Conservation (phyloP, 2,888 invertebrate genomes). For the Marasmarcha lunaedactyla region DNA sequence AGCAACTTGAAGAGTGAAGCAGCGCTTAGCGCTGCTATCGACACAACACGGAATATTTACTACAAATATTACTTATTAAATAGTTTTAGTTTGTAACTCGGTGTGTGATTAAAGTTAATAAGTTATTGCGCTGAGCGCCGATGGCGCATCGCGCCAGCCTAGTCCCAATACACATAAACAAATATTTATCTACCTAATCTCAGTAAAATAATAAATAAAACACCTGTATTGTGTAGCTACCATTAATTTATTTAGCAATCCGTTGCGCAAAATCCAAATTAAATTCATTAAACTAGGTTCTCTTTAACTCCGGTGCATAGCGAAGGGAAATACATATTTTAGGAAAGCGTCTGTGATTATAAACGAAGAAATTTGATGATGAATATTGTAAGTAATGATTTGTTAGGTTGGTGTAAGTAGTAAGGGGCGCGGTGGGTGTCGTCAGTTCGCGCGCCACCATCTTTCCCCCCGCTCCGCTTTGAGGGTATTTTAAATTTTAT, state of each 20-base stretch:
- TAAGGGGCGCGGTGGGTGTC: background rate
- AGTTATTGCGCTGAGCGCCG: slow-evolving; percentile 62
- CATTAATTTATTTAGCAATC: slow-evolving; percentile 60
- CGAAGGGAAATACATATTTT: slow-evolving; percentile 57
- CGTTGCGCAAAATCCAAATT: slow-evolving; percentile 49
- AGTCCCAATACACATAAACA: slow-evolving; percentile 64
- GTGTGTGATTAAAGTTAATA: slow-evolving; percentile 62
- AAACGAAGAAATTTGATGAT: slow-evolving; percentile 61
- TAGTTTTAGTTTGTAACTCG: slow-evolving; percentile 59
- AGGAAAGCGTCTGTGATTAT: slow-evolving; percentile 71
- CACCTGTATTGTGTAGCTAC: slow-evolving; percentile 56
- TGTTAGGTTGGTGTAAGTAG: slow-evolving; percentile 30
- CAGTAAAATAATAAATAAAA: slow-evolving; percentile 45
- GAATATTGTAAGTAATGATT: slow-evolving; percentile 32
- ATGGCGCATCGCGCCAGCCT: slow-evolving; percentile 53
- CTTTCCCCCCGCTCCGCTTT: slow-evolving; percentile 22
- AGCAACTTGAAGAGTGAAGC: slow-evolving; percentile 27
- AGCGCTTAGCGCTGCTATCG: slow-evolving; percentile 45
- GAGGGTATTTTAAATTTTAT: slow-evolving; percentile 41
- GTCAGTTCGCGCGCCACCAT: too few species aligned
- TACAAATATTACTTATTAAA: slow-evolving; percentile 54
- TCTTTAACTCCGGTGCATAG: slow-evolving; percentile 48
- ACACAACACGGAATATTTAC: slow-evolving; percentile 46
- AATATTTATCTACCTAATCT: slow-evolving; percentile 60
- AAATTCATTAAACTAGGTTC: slow-evolving; percentile 43